Percentiles rank a stretch among this genome's conserved stretches.
These are phyloP conservation scores for Podarcis siculus DNA, from an alignment of 2,797 vertebrate genomes.

Conservation along the genomic window DNA sequence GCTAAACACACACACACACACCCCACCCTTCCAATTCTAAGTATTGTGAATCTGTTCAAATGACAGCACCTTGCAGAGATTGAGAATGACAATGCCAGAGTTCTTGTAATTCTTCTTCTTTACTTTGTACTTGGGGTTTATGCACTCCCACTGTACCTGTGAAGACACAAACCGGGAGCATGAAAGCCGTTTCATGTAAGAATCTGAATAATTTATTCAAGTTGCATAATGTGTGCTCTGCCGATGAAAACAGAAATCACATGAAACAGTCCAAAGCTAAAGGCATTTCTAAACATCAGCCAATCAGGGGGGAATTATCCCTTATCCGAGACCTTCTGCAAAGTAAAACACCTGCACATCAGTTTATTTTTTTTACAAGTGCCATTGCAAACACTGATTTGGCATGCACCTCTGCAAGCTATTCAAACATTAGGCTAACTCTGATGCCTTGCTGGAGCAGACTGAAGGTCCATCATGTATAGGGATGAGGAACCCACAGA, in stretches of 20 bases:
- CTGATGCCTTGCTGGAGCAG: background rate
- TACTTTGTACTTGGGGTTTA: slow-evolving; percentile 97
- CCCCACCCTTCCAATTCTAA: background rate
- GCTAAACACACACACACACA: background rate
- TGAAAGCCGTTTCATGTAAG: slow-evolving; percentile 39
- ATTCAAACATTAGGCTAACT: background rate
- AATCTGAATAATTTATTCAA: slow-evolving; percentile 36
- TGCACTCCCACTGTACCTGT: slow-evolving; percentile 97
- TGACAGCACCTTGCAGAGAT: slow-evolving; percentile 91
- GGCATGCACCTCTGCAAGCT: background rate
- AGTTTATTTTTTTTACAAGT: background rate
- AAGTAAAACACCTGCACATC: slow-evolving; percentile 6
- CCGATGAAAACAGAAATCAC: slow-evolving; percentile 4
- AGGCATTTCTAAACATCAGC: background rate
- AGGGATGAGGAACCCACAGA: too few species aligned
- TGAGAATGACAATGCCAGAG: slow-evolving; percentile 94
- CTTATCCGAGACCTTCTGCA: background rate
- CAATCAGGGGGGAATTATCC: background rate
- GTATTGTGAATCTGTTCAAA: slow-evolving; percentile 1
- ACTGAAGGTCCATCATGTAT: background rate
- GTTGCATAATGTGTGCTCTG: background rate
- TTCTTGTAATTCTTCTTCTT: slow-evolving; percentile 99
- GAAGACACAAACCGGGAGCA: slow-evolving; percentile 20
- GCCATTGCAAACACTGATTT: background rate
- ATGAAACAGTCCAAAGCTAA: background rate